Percentiles rank a stretch among this genome's conserved stretches.
Evolutionary conservation across 1,140 invertebrate genomes (phyloP).

Genomic region (Sycophila sp.): DNA sequence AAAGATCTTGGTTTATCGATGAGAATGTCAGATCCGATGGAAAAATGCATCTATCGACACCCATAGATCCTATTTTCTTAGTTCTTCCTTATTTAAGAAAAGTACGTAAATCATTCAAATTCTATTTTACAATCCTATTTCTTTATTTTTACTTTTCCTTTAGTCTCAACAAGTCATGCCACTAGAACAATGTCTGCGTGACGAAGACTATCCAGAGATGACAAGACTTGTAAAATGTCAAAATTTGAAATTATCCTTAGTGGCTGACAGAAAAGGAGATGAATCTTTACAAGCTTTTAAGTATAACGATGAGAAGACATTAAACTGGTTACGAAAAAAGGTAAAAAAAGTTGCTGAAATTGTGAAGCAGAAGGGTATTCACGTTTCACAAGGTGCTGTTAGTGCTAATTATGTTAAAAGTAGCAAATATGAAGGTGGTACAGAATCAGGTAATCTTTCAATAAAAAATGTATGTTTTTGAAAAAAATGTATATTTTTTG

Average conservation of each 20-base stretch:
- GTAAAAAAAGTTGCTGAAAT: slow-evolving; percentile 71
- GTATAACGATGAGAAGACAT: slow-evolving; percentile 79
- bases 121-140: slow-evolving; percentile 23
- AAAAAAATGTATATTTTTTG: not conserved
- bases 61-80: slow-evolving; percentile 79
- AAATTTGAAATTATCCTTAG: slow-evolving; percentile 67
- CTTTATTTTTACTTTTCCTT: slow-evolving; percentile 16
- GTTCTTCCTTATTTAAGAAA: slow-evolving; percentile 67
- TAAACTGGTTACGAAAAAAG: slow-evolving; percentile 78
- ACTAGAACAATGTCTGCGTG: slow-evolving; percentile 75
- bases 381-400: slow-evolving; percentile 74
- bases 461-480: not conserved
- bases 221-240: slow-evolving; percentile 64
- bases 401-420: slow-evolving; percentile 79
- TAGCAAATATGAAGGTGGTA: slow-evolving; percentile 64
- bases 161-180: slow-evolving; percentile 71
- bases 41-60: slow-evolving; percentile 75
- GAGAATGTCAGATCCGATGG: slow-evolving; percentile 80
- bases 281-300: slow-evolving; percentile 78
- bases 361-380: slow-evolving; percentile 75
- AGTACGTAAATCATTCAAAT: slow-evolving; percentile 47
- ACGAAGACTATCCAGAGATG: slow-evolving; percentile 71
- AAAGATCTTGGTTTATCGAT: slow-evolving; percentile 77
- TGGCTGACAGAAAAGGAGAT: slow-evolving; percentile 77
- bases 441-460: slow-evolving; percentile 56